Evolutionary conservation across 2,797 vertebrate species (phyloP), one percentile per base, ranked within the genome.

Genomic region (Pangasius krempfi): DNA sequence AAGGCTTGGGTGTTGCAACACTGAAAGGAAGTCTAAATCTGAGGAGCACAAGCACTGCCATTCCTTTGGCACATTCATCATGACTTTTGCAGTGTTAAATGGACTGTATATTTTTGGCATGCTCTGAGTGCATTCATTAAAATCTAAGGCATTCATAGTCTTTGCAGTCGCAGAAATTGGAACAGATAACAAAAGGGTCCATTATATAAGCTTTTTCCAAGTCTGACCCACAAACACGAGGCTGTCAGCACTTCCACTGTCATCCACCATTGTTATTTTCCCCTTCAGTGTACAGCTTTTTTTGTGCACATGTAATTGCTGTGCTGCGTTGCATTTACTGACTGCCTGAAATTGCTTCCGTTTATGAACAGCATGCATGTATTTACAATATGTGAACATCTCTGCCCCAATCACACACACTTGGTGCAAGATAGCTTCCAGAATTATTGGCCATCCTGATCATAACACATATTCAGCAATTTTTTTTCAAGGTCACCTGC

Each of bases 151-250:
- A 83, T 84, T 60, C 16, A 27, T 44, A 86, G 33, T 3, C 37
- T 86, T 88, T 90, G 37, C 84, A 70, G 37, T 86, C 52, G 73
- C 37, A 80, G 56, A 78, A 54, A 76, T 85, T 66, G 60, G 47
- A 90, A 82, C 60, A 70, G 52, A 86, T 81, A 87, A 89, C 76
- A 89, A 89, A 87, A 70, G 68, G 62, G 60, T 73, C 47, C 20
- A 85, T 78, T 90, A 84, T 84, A 80, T 30, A 44, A 85, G 54
- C 78, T 40, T 81, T 62, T 68, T 73, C 60, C 12, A 12, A 72
- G 30, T 60, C 70, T 60, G 70, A 33, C 79, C 62, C 22, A 73
- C 66, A 87, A 62, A 87, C 64, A 80, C 13, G 22, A 89, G 78
- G 47, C 54, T 62, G 64, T 37, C 58, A 76, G 87, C 44, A 68